Conservation (phyloP, 2,113 vertebrate species). For the Platysteira castanea region DNA sequence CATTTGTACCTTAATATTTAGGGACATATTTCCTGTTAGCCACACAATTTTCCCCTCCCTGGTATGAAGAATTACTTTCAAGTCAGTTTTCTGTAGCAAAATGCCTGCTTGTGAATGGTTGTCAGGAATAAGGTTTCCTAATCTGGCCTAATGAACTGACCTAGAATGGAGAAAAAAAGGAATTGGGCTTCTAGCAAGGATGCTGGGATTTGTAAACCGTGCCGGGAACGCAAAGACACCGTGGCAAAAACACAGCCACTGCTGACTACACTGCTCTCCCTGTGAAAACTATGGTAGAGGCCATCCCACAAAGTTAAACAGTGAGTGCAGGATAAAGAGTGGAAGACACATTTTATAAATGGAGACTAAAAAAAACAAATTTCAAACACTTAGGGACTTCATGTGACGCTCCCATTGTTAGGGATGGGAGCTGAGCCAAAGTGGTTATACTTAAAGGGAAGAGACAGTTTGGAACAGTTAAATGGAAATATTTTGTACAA, state of each 20-base stretch:
- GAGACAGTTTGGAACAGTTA: conserved; percentile 52
- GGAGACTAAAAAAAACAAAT: neutral
- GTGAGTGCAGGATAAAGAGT: neutral
- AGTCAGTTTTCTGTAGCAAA: neutral
- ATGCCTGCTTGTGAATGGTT: neutral
- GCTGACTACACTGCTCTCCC: neutral
- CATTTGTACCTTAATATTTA: neutral
- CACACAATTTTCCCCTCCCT: neutral
- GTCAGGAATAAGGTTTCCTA: neutral
- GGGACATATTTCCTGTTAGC: neutral
- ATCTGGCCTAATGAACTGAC: neutral
- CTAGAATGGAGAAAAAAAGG: neutral
- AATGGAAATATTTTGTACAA: conserved; percentile 64
- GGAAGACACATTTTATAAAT: neutral
- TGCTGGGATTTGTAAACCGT: neutral
- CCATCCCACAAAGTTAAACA: neutral
- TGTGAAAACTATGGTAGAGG: neutral
- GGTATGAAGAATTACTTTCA: neutral
- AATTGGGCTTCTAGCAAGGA: neutral
- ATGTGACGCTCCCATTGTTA: conserved; percentile 24
- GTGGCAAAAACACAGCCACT: neutral
- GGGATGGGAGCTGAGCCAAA: conserved; percentile 53
- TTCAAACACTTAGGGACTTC: neutral
- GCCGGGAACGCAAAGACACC: neutral
- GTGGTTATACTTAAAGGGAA: conserved; percentile 17